These are phyloP conservation scores for Cladorhizidae sp. DNA, from an alignment of 37 sponge, comb jelly and placozoan species.

Conservation along the genomic window DNA sequence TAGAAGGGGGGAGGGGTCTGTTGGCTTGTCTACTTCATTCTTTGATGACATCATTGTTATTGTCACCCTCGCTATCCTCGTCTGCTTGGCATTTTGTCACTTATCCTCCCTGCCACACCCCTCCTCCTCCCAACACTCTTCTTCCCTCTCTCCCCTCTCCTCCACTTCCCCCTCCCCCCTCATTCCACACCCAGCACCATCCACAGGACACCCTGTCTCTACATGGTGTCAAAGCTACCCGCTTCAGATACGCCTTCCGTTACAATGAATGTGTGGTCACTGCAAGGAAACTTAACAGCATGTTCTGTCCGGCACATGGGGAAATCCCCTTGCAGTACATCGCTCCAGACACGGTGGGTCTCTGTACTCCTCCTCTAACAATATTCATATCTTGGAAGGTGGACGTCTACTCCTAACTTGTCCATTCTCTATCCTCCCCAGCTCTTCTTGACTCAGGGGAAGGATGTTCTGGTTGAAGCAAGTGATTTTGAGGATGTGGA, in stretches of 20 bases:
- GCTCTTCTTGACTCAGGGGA: conserved; percentile 60
- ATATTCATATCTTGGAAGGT: too few relatives aligned
- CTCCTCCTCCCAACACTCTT: too few relatives aligned
- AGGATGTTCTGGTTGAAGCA: conserved; percentile 33
- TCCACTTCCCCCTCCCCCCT: neutral
- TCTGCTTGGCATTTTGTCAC: too few relatives aligned
- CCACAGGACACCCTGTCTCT: neutral
- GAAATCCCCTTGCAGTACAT: conserved; percentile 61
- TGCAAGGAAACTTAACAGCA: conserved; percentile 27
- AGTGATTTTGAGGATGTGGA: conserved; percentile 31
- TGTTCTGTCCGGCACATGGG: conserved; percentile 74
- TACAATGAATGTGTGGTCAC: conserved; percentile 64
- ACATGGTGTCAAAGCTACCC: neutral
- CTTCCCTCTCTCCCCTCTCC: too few relatives aligned
- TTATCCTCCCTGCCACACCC: too few relatives aligned
- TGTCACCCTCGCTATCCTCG: too few relatives aligned
- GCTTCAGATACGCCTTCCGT: conserved; percentile 39
- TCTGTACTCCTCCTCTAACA: neutral
- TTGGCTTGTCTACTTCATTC: too few relatives aligned
- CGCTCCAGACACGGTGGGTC: conserved; percentile 79
- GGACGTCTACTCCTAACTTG: too few relatives aligned
- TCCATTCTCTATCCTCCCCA: too few relatives aligned
- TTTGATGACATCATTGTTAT: too few relatives aligned
- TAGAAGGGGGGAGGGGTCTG: too few relatives aligned
- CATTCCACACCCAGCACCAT: neutral